Evolutionary conservation across 2,888 invertebrate genomes (phyloP).

Genomic region (Acanthopleura granulata): DNA sequence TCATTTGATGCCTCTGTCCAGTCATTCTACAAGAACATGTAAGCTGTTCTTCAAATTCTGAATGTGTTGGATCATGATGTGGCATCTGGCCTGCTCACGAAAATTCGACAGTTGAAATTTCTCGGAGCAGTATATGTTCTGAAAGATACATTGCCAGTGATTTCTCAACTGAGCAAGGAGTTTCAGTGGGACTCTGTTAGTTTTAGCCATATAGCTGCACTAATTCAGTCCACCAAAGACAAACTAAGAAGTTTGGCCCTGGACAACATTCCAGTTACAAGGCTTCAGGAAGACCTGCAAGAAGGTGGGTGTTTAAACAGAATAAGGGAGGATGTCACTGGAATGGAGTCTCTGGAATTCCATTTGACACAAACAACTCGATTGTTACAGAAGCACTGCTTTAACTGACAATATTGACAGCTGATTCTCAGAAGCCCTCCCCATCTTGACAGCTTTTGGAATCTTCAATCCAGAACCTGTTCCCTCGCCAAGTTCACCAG

Average conservation of each 20-base stretch:
- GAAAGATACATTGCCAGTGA: slow-evolving; percentile 28
- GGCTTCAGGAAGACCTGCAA: not conserved
- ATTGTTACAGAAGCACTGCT: not conserved
- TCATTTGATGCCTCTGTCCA: slow-evolving; percentile 34
- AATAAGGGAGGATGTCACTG: not conserved
- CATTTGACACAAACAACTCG: not conserved
- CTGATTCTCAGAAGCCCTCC: not conserved
- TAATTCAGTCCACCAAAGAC: slow-evolving; percentile 7
- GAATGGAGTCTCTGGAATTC: not conserved
- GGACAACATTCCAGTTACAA: not conserved
- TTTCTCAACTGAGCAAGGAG: slow-evolving; percentile 24
- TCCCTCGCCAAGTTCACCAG: not conserved
- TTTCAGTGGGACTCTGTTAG: slow-evolving; percentile 28
- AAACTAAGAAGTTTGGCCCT: not conserved
- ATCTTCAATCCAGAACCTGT: not conserved
- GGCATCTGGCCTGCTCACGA: slow-evolving; percentile 31
- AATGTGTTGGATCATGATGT: slow-evolving; percentile 25
- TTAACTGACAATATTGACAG: not conserved
- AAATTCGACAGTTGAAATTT: slow-evolving; percentile 30
- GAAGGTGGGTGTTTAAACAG: not conserved
- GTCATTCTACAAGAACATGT: slow-evolving; percentile 26
- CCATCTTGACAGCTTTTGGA: not conserved
- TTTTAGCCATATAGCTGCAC: slow-evolving; percentile 23
- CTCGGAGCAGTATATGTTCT: slow-evolving; percentile 29
- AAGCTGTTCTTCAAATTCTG: slow-evolving; percentile 27